Evolutionary conservation across 30 jellyfish, hydroid and myxozoan genomes (phyloP), one percentile per base, ranked within the genome.

Genomic region (Mastigias papua): DNA sequence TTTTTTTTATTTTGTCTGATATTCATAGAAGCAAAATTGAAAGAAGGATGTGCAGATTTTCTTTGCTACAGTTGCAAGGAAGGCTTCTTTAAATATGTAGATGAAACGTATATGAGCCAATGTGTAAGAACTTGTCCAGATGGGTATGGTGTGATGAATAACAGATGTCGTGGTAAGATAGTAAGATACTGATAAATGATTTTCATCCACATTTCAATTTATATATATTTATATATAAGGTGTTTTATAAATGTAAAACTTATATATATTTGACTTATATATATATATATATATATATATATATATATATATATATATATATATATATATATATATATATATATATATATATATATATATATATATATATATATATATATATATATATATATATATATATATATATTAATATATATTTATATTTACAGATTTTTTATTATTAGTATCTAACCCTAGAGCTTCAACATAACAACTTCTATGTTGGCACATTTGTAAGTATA

Each of bases 161-260:
- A 85, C 22, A 66, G 82, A 42, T 85, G 94, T 68, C 74, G 89
- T 58, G 58, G 94, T 85, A 83, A 21, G 93, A 21, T 51, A 51
- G 94, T 85, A 83, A 21, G 93, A 21, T 51, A 51, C 27, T 16
- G 27, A 4, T 4, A 51, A 51, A 21, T 21, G n/a, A n/a, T n/a
- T n/a, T n/a, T n/a, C n/a, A n/a, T n/a, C n/a, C n/a, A n/a, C n/a
- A n/a, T n/a, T 16, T 46, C 13, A 16, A 6, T 46, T 46, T 16
- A 46, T 6, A 46, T 16, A 6, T 16, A 6, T 8, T 6, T 8
- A 46, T 6, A 16, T 46, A 16, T 46, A 16, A 46, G 16, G 60
- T 8, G 60, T 46, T 46, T 16, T 46, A 16, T 16, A 46, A 46
- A 46, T 6, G 8, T 46, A 8, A 8, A 16, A 8, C 8, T 6